Evolutionary conservation across 2,113 vertebrate genomes (phyloP).

Genomic region (Tapirus terrestris): DNA sequence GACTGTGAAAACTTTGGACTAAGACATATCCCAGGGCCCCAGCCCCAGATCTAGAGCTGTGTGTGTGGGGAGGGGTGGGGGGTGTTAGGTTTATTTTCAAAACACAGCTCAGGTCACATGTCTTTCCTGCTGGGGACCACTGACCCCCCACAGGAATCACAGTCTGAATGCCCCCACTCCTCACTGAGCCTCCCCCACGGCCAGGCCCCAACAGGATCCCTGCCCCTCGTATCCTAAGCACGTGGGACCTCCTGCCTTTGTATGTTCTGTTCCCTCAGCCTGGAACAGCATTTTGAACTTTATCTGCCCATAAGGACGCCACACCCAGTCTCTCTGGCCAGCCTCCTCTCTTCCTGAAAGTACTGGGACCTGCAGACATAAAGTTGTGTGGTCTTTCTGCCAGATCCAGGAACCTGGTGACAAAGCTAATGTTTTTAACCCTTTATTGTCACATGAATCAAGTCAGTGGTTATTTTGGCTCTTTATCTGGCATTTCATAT

Average conservation of each 20-base stretch:
- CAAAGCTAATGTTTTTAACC: neutral
- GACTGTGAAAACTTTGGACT: neutral
- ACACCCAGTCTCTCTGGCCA: neutral
- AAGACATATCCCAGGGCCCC: no score
- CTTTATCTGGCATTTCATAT: neutral
- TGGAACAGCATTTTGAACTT: neutral
- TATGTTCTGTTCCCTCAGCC: neutral
- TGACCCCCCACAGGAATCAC: no score
- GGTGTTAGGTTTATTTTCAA: neutral
- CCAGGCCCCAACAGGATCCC: neutral
- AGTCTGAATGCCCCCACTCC: rapidly evolving
- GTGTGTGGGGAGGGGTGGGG: no score
- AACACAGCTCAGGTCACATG: no score
- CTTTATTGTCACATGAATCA: neutral
- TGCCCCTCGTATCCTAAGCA: neutral
- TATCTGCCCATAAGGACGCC: neutral
- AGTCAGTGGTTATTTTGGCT: neutral
- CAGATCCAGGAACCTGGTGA: neutral
- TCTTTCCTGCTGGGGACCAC: neutral
- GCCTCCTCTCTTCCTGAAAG: neutral
- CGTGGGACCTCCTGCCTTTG: neutral
- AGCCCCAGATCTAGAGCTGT: neutral
- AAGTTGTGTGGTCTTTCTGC: neutral
- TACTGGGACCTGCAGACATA: no score
- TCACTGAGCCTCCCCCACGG: neutral